Evolutionary conservation across 1,140 invertebrate genomes (phyloP).

Genomic region (Drosophila burlai): DNA sequence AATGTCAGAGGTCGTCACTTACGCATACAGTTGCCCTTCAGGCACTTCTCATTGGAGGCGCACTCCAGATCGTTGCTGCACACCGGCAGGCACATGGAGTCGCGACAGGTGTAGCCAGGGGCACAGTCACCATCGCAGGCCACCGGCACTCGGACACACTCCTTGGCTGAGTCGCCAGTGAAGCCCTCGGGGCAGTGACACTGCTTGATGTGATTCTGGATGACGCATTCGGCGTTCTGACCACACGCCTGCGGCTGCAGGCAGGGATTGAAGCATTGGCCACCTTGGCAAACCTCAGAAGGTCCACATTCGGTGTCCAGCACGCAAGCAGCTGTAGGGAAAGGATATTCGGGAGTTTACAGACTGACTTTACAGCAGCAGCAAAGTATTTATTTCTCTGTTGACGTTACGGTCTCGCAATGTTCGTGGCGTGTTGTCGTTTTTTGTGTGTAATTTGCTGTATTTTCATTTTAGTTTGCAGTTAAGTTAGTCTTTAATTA

Average conservation of each 20-base stretch:
- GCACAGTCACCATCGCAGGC: constrained; percentile 92
- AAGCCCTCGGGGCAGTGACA: constrained; percentile 94
- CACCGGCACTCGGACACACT: constrained; percentile 94
- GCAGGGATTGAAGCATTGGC: constrained; percentile 95
- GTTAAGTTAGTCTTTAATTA: constrained; percentile 69
- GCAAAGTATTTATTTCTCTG: neutral
- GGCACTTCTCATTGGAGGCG: constrained; percentile 96
- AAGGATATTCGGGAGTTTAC: constrained; percentile 6
- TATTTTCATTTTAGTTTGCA: constrained; percentile 51
- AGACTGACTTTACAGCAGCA: neutral
- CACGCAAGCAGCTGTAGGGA: constrained; percentile 90
- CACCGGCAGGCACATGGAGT: constrained; percentile 91
- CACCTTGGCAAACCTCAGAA: constrained; percentile 92
- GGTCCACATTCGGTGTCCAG: constrained; percentile 92
- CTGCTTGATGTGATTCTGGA: constrained; percentile 91
- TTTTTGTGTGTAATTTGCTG: constrained; percentile 36
- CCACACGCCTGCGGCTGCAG: constrained; percentile 91
- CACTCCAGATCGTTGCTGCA: constrained; percentile 93
- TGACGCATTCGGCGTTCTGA: constrained; percentile 93
- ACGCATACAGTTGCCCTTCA: constrained; percentile 92
- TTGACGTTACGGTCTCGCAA: constrained; percentile 43
- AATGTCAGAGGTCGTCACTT: constrained; percentile 85
- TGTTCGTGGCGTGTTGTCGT: constrained; percentile 46
- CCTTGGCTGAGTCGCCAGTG: constrained; percentile 93
- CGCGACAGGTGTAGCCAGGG: constrained; percentile 89